phyloP scores from a whole-genome alignment of 35 echinoderm and acorn worm species.

The Hemicentrotus pulcherrimus region DNA sequence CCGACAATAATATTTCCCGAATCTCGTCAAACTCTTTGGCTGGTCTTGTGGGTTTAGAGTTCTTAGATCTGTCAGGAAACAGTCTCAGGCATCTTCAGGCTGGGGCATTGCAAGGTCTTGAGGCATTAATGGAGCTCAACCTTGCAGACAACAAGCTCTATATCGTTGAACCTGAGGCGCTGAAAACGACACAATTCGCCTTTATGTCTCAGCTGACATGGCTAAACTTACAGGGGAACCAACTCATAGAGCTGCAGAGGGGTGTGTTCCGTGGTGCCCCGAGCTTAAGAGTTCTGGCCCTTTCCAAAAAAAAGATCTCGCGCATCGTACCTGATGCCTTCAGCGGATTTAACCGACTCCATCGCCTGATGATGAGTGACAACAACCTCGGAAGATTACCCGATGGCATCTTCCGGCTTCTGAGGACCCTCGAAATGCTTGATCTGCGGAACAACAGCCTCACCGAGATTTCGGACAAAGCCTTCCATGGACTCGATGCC shows the following conservation, averaged over 20 bases:
- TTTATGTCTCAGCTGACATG: conserved; percentile 49
- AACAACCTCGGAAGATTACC: conserved; percentile 34
- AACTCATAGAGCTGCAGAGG: conserved; percentile 15
- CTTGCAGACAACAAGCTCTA: conserved; percentile 50
- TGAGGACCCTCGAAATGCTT: conserved; percentile 38
- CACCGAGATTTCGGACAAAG: background rate
- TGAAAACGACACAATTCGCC: conserved; percentile 39
- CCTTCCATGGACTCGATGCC: conserved; percentile 35
- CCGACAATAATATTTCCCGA: conserved; percentile 52
- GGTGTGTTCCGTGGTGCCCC: conserved; percentile 57
- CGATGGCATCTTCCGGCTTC: conserved; percentile 22
- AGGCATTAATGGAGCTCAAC: conserved; percentile 36
- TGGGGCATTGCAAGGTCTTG: conserved; percentile 58
- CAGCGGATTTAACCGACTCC: conserved; percentile 33
- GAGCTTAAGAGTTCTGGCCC: conserved; percentile 38
- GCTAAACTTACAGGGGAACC: conserved; percentile 49
- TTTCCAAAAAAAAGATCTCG: conserved; percentile 51
- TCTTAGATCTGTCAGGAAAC: conserved; percentile 50
- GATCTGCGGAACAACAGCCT: conserved; percentile 54
- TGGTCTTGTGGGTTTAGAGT: conserved; percentile 23
- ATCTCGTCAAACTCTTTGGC: conserved; percentile 28
- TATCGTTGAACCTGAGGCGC: conserved; percentile 43
- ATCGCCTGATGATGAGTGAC: conserved; percentile 18
- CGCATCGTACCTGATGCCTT: conserved; percentile 42
- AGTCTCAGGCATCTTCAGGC: conserved; percentile 30